Conservation (phyloP, 2,797 vertebrate species). For the Neopelma chrysocephalum region DNA sequence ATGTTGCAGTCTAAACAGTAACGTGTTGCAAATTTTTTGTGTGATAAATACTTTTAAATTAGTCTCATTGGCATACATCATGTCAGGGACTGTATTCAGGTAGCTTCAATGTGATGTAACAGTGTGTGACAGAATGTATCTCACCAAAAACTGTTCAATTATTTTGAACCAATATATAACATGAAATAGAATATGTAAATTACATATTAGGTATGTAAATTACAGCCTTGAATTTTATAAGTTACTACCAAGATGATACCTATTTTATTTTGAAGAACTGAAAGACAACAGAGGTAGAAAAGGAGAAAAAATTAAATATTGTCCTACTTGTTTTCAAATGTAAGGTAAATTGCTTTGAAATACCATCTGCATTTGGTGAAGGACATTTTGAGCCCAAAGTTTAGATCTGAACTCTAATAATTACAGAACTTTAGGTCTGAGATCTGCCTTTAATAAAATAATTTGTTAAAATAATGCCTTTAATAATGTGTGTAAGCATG, state of each 20-base stretch:
- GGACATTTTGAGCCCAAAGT: neutral
- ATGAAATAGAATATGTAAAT: neutral
- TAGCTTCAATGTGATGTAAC: neutral
- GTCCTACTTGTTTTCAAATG: neutral
- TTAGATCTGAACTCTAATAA: neutral
- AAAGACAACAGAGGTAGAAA: neutral
- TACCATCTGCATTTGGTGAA: neutral
- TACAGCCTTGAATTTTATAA: neutral
- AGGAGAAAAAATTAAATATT: fast-evolving
- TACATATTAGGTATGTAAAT: neutral
- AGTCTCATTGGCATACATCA: neutral
- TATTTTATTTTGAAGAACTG: neutral
- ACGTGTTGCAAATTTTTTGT: neutral
- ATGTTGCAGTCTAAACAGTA: neutral
- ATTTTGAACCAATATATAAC: neutral
- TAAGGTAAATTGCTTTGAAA: neutral
- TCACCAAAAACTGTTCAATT: neutral
- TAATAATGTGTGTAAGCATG: neutral
- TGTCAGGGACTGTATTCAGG: neutral
- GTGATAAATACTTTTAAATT: neutral
- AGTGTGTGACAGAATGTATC: neutral
- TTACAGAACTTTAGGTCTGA: neutral
- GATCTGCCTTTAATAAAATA: neutral
- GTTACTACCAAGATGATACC: neutral
- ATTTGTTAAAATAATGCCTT: neutral